Evolutionary conservation across 2,888 invertebrate species (phyloP), one percentile per base, ranked within the genome.

Genomic region (Epistrophella euchroma): DNA sequence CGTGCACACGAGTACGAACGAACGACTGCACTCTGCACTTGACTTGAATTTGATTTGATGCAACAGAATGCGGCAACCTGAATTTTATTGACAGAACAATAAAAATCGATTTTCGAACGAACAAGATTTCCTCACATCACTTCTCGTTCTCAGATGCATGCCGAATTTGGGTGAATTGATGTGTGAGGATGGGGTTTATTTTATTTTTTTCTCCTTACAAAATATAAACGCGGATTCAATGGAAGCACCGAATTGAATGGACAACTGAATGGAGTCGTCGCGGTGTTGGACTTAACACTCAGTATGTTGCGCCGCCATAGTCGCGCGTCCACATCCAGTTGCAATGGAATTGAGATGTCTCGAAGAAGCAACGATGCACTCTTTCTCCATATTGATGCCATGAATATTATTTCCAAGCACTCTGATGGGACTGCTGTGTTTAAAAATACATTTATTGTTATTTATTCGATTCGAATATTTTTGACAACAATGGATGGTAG

Each of bases 391-490:
- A 56, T 17, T 52, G 78, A 86, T 77, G 86, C 82, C 82, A 86
- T 78, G 86, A 82, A 86, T 81, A 86, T 82, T 70, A 5, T 5
- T 9, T 77, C 64, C 37, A 45, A 66, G 47, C 45, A 32, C 15
- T 71, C 13, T 43, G 25, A 45, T n/a, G 15, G 72, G 10, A 13
- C 70, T 60, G 9, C n/a, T n/a, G 60, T 74, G 82, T 78, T 86
- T 86, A 86, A 86, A 82, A 60, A 86, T 86, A 78, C 86, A 86
- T 86, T 86, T 86, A 86, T 86, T 86, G 86, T 86, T 86, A 86
- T 86, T 86, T 86, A 86, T 86, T 58, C 86, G 77, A 64, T 74
- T 37, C 71, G 77, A 71, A 86, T 82, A 77, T 86, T 86, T 86
- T 86, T 86, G 82, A 86, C 82, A 82, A 86, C 82, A 86, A 81